These are phyloP conservation scores for Cataglyphis hispanica DNA, from an alignment of 1,140 invertebrate species.

Conservation along the genomic window DNA sequence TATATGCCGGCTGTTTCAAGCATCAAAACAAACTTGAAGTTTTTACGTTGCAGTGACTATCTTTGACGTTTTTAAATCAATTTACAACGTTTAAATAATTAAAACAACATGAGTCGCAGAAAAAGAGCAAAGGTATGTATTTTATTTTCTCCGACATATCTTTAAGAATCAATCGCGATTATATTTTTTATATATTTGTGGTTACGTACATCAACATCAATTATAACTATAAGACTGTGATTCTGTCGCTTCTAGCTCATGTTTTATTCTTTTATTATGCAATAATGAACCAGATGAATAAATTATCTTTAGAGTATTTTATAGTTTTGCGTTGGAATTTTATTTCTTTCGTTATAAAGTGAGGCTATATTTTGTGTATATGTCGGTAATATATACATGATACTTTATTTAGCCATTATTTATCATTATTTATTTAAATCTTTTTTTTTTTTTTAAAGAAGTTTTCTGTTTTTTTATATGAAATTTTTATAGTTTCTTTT, in stretches of 20 bases:
- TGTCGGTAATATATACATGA: constrained; percentile 16
- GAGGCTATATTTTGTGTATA: constrained; percentile 9
- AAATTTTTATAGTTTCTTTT: not conserved
- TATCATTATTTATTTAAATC: constrained; percentile 14
- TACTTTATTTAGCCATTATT: not conserved
- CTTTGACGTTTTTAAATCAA: not conserved
- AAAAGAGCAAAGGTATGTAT: constrained; percentile 89
- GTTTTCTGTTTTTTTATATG: constrained; percentile 45
- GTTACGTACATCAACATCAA: not conserved
- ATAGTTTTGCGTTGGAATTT: not conserved
- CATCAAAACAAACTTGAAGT: constrained; percentile 82
- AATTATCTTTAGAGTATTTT: not conserved
- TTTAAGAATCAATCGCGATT: not conserved
- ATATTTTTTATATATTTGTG: not conserved
- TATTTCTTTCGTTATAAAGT: not conserved
- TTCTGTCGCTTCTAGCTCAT: not conserved
- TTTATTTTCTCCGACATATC: not conserved
- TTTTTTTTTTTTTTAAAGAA: constrained; percentile 37
- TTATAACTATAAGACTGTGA: not conserved
- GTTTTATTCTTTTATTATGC: not conserved
- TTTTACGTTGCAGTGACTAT: constrained; percentile 12
- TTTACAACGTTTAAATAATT: constrained; percentile 11
- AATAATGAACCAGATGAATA: not conserved
- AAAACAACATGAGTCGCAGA: constrained; percentile 88
- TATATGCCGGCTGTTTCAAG: constrained; percentile 78